Evolutionary conservation across 2,888 invertebrate genomes (phyloP).

Genomic region (Adelognathus sp.): DNA sequence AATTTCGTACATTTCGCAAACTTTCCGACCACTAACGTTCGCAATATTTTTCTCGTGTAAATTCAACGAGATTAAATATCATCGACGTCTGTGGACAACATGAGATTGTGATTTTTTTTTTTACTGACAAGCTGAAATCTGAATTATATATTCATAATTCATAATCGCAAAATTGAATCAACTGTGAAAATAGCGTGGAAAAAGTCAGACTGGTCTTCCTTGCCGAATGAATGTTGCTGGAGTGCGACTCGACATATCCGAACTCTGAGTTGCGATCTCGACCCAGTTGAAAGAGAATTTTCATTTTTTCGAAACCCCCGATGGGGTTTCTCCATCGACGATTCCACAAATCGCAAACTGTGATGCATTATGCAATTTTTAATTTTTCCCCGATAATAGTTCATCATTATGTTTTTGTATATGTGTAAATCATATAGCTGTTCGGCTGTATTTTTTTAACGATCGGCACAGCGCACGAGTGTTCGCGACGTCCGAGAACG

Average conservation of each 20-base stretch:
- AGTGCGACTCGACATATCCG: constrained; percentile 30
- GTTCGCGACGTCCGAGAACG: constrained; percentile 11
- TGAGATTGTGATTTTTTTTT: too few species aligned
- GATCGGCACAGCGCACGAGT: constrained; percentile 36
- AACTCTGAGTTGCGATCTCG: background rate
- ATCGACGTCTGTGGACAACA: too few species aligned
- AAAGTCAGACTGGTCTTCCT: constrained; percentile 8
- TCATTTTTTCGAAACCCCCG: constrained; percentile 11
- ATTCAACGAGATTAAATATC: too few species aligned
- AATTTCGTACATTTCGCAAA: too few species aligned
- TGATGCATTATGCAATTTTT: constrained; percentile 68
- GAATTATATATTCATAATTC: too few species aligned
- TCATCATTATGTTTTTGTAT: too few species aligned
- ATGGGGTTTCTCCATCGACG: constrained; percentile 13
- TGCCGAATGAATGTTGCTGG: background rate
- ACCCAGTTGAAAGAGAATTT: constrained; percentile 25
- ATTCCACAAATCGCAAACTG: constrained; percentile 67
- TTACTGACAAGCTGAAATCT: too few species aligned
- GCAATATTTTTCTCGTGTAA: too few species aligned
- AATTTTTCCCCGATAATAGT: constrained; percentile 58
- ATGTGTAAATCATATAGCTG: background rate
- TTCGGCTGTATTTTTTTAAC: constrained; percentile 43
- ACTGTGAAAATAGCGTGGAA: background rate
- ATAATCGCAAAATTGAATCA: background rate
- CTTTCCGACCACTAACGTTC: too few species aligned